These are phyloP conservation scores for Drusus annulatus DNA, from an alignment of 1,140 invertebrate species.

Conservation along the genomic window DNA sequence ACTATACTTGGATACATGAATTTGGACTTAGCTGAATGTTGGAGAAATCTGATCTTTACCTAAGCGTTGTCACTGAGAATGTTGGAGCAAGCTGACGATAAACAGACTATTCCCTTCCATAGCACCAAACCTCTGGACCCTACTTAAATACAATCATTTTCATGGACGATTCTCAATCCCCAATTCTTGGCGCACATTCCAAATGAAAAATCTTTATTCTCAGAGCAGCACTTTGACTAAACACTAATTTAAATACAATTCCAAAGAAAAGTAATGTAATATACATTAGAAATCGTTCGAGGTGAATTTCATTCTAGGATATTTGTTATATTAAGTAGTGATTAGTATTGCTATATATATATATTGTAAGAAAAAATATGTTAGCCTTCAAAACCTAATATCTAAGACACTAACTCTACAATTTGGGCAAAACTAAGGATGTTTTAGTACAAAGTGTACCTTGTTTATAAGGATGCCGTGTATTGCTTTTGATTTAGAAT, in stretches of 20 bases:
- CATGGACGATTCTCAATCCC: not conserved
- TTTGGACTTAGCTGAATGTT: constrained; percentile 54
- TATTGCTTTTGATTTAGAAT: constrained; percentile 15
- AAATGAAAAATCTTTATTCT: constrained; percentile 52
- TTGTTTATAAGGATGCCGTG: not conserved
- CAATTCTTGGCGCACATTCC: constrained; percentile 36
- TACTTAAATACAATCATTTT: constrained; percentile 30
- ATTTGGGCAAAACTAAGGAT: not conserved
- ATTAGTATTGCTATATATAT: constrained; percentile 48
- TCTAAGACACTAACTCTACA: constrained; percentile 38
- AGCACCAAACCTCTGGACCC: constrained; percentile 38
- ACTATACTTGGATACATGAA: constrained; percentile 55
- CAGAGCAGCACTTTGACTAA: constrained; percentile 47
- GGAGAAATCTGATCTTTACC: constrained; percentile 30
- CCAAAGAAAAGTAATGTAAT: constrained; percentile 26
- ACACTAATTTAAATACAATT: constrained; percentile 45
- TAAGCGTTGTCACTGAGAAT: constrained; percentile 38
- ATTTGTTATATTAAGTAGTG: constrained; percentile 39
- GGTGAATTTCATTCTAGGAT: constrained; percentile 30
- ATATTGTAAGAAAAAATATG: constrained; percentile 51
- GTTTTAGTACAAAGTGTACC: not conserved
- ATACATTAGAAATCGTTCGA: constrained; percentile 17
- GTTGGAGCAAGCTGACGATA: not conserved
- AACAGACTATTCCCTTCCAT: constrained; percentile 21
- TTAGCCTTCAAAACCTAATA: constrained; percentile 47